Percentiles rank a stretch among this genome's conserved stretches.
These are phyloP conservation scores for Belgica antarctica DNA, from an alignment of 2,888 invertebrate genomes.

Conservation along the genomic window DNA sequence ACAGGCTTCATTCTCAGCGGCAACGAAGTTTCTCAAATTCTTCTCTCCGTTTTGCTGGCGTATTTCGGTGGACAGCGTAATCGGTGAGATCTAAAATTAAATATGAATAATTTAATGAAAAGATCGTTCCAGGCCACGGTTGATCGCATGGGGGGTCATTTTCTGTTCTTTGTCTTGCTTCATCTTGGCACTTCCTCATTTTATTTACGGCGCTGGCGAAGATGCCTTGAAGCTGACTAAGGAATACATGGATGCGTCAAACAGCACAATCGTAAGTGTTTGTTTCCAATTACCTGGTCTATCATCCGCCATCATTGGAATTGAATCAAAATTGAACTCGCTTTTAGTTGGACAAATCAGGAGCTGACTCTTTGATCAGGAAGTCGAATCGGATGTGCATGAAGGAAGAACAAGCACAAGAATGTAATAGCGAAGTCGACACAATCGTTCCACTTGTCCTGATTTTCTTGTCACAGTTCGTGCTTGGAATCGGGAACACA, in stretches of 20 bases:
- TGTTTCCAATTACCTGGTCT: neutral
- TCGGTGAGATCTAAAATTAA: neutral
- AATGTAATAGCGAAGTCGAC: conserved; percentile 55
- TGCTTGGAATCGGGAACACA: conserved; percentile 67
- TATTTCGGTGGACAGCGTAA: conserved; percentile 67
- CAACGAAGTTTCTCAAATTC: conserved; percentile 68
- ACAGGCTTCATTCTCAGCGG: conserved; percentile 65
- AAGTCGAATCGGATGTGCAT: conserved; percentile 46
- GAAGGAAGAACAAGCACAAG: conserved; percentile 48
- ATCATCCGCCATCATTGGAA: too few relatives aligned
- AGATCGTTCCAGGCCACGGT: conserved; percentile 57
- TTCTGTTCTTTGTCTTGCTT: conserved; percentile 62
- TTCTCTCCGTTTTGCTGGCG: conserved; percentile 62
- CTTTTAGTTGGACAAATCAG: conserved; percentile 21
- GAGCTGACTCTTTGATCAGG: conserved; percentile 10
- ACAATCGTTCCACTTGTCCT: conserved; percentile 60
- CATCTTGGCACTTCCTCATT: conserved; percentile 62
- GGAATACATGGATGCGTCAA: conserved; percentile 49
- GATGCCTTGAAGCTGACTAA: conserved; percentile 53
- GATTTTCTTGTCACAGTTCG: conserved; percentile 66
- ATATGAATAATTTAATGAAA: neutral
- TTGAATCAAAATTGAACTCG: too few relatives aligned
- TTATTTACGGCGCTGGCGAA: conserved; percentile 62
- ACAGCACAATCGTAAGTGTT: neutral
- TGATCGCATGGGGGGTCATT: conserved; percentile 66